phyloP scores from a whole-genome alignment of 2,888 invertebrate species.

The Folsomia candida region DNA sequence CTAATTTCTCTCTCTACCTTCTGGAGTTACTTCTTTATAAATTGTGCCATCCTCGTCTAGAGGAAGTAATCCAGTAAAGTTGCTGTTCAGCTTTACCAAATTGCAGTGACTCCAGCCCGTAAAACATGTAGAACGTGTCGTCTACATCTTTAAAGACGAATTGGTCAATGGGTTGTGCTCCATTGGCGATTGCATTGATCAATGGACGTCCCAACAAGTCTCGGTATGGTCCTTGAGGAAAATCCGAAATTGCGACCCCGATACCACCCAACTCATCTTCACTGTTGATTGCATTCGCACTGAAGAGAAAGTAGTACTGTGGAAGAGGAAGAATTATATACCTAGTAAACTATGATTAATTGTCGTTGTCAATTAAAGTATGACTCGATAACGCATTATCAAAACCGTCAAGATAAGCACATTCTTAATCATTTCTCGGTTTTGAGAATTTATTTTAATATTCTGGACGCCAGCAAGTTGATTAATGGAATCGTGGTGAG shows the following conservation, averaged over 20 bases:
- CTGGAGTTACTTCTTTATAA: constrained; percentile 42
- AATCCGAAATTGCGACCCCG: constrained; percentile 32
- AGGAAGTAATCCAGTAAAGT: constrained; percentile 28
- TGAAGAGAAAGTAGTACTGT: constrained; percentile 33
- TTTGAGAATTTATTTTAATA: too few relatives aligned
- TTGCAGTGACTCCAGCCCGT: constrained; percentile 45
- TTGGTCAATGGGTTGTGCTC: constrained; percentile 44
- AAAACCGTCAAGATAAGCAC: too few relatives aligned
- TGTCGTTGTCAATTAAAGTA: too few relatives aligned
- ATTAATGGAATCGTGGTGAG: too few relatives aligned
- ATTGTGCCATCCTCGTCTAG: constrained; percentile 27
- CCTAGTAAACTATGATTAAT: too few relatives aligned
- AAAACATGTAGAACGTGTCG: constrained; percentile 40
- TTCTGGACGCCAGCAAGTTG: too few relatives aligned
- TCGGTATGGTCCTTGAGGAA: constrained; percentile 39
- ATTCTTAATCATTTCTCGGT: too few relatives aligned
- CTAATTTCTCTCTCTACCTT: too few relatives aligned
- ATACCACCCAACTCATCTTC: constrained; percentile 38
- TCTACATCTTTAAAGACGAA: constrained; percentile 35
- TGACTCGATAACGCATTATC: too few relatives aligned
- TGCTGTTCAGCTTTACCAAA: constrained; percentile 28
- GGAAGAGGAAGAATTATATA: too few relatives aligned
- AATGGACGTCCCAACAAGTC: constrained; percentile 37
- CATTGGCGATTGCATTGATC: constrained; percentile 36
- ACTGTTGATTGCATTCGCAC: constrained; percentile 34